A percentile compares a stretch with the other conserved stretches of the same genome.
These are phyloP conservation scores for Morone chrysops DNA, from an alignment of 2,113 vertebrate genomes.

Conservation along the genomic window DNA sequence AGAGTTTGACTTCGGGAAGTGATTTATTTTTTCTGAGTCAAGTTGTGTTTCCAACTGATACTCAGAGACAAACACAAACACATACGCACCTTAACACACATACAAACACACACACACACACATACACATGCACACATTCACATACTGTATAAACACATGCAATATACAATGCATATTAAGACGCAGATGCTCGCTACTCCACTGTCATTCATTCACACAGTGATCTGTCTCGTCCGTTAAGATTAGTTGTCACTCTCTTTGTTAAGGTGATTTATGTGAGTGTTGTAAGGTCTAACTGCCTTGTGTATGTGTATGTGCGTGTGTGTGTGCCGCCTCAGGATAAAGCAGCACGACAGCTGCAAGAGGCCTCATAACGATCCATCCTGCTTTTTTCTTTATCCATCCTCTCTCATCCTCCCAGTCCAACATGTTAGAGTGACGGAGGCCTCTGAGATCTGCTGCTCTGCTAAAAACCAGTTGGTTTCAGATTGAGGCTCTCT, in stretches of 20 bases:
- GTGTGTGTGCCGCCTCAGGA: conserved; percentile 54
- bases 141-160: background rate
- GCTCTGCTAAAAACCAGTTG: background rate
- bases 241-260: conserved; percentile 78
- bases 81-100: background rate
- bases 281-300: conserved; percentile 55
- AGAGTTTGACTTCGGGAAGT: conserved; percentile 41
- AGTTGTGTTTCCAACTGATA: conserved; percentile 33
- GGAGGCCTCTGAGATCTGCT: background rate
- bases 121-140: conserved; percentile 9
- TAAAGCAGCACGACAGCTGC: conserved; percentile 73
- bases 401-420: background rate
- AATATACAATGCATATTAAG: background rate
- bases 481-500: background rate
- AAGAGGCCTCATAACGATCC: conserved; percentile 56
- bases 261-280: conserved; percentile 81
- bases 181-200: background rate
- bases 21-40: conserved; percentile 33
- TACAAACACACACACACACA: background rate
- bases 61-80: background rate
- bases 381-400: conserved; percentile 14
- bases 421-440: background rate
- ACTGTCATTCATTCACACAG: conserved; percentile 21
- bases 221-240: conserved; percentile 57
- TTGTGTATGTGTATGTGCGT: conserved; percentile 33